Percentiles rank a stretch among this genome's conserved stretches.
These are phyloP conservation scores for Drosophila teissieri DNA, from an alignment of 1,140 invertebrate species.

Conservation along the genomic window DNA sequence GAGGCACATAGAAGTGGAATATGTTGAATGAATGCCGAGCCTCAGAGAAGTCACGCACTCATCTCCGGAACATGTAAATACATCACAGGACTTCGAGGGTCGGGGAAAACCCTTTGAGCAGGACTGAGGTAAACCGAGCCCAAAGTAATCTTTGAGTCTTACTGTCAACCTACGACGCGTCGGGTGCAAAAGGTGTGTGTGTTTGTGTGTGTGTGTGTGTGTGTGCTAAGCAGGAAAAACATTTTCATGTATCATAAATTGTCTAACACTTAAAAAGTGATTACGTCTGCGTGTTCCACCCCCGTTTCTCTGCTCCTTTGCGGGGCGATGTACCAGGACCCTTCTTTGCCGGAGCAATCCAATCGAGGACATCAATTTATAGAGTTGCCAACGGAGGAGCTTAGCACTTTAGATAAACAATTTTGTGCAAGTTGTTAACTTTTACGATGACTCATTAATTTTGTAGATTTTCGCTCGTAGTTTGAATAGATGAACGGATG, in stretches of 20 bases:
- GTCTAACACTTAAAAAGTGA: conserved; percentile 82
- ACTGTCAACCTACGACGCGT: conserved; percentile 41
- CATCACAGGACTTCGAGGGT: neutral
- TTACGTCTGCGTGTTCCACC: conserved; percentile 71
- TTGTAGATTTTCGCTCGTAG: conserved; percentile 61
- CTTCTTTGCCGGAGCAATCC: conserved; percentile 45
- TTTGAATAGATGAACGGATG: conserved; percentile 26
- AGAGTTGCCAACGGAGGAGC: conserved; percentile 35
- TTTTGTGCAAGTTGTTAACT: conserved; percentile 83
- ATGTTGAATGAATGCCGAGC: too few relatives aligned
- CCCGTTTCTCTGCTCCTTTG: neutral
- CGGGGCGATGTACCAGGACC: neutral
- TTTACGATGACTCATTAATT: conserved; percentile 84
- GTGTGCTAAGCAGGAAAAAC: conserved; percentile 48
- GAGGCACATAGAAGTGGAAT: too few relatives aligned
- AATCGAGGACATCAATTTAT: conserved; percentile 77
- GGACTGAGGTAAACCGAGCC: conserved; percentile 19
- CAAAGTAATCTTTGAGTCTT: conserved; percentile 76
- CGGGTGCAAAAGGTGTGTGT: conserved; percentile 11
- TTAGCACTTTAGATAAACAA: conserved; percentile 82
- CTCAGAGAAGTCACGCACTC: neutral
- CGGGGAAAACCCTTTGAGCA: conserved; percentile 69
- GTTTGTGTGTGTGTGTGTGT: neutral
- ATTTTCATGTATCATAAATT: conserved; percentile 84
- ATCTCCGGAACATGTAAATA: neutral